phyloP scores from a whole-genome alignment of 2,797 vertebrate species.

The Enteromius radiatus region DNA sequence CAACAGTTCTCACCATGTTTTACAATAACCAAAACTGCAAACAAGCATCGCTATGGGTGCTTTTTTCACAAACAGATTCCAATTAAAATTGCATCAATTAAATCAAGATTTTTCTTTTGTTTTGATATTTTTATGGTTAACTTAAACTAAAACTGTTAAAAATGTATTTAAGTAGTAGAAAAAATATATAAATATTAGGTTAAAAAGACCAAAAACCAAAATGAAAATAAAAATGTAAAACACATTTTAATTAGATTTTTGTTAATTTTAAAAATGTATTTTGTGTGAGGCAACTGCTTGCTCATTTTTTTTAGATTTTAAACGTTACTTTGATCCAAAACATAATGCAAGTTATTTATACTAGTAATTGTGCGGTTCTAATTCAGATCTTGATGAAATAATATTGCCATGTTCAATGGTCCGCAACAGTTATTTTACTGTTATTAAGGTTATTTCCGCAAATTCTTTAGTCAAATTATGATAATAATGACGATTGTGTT shows the following conservation, averaged over 20 bases:
- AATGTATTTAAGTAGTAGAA: neutral
- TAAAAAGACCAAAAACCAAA: too few relatives aligned
- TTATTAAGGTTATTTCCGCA: conserved; percentile 1
- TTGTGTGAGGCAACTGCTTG: neutral
- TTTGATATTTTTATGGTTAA: neutral
- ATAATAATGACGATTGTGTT: neutral
- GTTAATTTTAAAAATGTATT: neutral
- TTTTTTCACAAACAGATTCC: neutral
- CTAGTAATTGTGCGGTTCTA: neutral
- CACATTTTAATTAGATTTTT: neutral
- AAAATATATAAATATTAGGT: neutral
- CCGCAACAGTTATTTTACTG: neutral
- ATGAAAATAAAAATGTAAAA: neutral
- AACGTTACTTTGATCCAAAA: neutral
- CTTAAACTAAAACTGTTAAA: neutral
- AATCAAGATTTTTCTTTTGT: neutral
- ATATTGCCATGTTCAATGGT: neutral
- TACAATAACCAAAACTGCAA: neutral
- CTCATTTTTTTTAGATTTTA: neutral
- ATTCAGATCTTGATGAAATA: neutral
- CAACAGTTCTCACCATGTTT: neutral
- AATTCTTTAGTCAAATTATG: neutral
- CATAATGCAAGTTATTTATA: neutral
- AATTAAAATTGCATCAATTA: neutral
- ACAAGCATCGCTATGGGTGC: neutral